phyloP scores from a whole-genome alignment of 2,888 invertebrate genomes.

The Stenodera caucasica region DNA sequence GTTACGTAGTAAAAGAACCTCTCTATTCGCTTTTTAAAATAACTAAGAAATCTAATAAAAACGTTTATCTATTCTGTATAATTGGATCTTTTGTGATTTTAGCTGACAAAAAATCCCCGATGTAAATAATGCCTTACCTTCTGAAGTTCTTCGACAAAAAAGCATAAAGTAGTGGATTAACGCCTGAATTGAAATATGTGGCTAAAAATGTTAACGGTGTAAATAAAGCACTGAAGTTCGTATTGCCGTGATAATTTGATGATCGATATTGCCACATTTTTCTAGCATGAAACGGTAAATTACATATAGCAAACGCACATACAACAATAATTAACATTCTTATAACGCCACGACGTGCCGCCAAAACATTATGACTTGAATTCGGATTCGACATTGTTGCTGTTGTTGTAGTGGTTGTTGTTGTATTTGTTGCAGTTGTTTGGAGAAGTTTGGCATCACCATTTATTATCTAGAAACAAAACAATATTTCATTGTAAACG shows the following conservation, averaged over 20 bases:
- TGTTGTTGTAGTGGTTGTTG: constrained; percentile 45
- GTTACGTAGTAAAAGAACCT: too few relatives aligned
- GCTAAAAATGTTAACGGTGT: constrained; percentile 86
- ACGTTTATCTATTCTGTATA: too few relatives aligned
- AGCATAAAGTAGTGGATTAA: constrained; percentile 89
- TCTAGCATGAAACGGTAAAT: constrained; percentile 85
- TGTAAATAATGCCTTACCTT: constrained; percentile 41
- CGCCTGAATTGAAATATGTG: constrained; percentile 86
- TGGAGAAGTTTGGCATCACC: constrained; percentile 37
- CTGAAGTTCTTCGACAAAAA: constrained; percentile 72
- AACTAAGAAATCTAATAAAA: too few relatives aligned
- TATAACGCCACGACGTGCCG: constrained; percentile 82
- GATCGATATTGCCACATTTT: constrained; percentile 86
- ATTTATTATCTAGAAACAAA: constrained; percentile 34
- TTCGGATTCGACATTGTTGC: constrained; percentile 61
- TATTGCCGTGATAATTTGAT: constrained; percentile 61
- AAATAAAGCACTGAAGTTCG: constrained; percentile 74
- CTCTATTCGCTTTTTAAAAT: too few relatives aligned
- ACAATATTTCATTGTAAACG: background rate
- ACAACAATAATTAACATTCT: constrained; percentile 88
- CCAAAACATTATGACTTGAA: constrained; percentile 74
- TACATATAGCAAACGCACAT: constrained; percentile 84
- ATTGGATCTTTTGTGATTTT: too few relatives aligned
- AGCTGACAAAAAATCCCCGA: too few relatives aligned
- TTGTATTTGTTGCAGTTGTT: constrained; percentile 37